Percentiles rank a stretch among this genome's conserved stretches.
Conservation (phyloP, 2,113 vertebrate genomes). For the Pseudonaja textilis region DNA sequence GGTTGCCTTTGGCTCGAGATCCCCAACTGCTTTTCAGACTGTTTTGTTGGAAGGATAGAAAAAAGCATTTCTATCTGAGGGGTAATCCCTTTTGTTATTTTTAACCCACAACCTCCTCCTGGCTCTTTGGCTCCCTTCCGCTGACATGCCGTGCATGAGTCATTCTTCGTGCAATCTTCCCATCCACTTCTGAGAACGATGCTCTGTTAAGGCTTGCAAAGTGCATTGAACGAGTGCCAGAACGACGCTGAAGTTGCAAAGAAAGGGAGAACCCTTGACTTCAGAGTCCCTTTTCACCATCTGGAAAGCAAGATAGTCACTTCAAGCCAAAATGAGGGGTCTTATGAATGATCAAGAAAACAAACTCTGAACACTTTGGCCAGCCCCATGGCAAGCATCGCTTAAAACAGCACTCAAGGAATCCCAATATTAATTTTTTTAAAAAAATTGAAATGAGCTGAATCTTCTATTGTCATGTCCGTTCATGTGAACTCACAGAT, state of each 20-base stretch:
- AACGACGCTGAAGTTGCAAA: neutral
- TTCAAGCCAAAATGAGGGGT: neutral
- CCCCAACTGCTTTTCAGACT: neutral
- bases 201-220: neutral
- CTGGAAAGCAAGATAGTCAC: neutral
- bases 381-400: neutral
- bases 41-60: neutral
- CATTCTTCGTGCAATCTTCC: neutral
- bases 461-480: neutral
- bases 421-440: neutral
- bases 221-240: neutral
- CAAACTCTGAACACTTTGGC: neutral
- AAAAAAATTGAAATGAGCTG: neutral
- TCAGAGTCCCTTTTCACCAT: neutral
- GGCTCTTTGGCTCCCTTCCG: neutral
- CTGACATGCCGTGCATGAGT: neutral
- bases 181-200: neutral
- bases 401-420: neutral
- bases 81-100: slow-evolving; percentile 40
- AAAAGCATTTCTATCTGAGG: slow-evolving; percentile 3
- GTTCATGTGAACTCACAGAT: neutral
- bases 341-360: neutral
- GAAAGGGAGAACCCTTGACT: neutral
- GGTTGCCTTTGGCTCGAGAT: neutral
- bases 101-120: slow-evolving; percentile 24